Evolutionary conservation across 2,888 invertebrate species (phyloP).

Genomic region (Standfussiana lucernea): DNA sequence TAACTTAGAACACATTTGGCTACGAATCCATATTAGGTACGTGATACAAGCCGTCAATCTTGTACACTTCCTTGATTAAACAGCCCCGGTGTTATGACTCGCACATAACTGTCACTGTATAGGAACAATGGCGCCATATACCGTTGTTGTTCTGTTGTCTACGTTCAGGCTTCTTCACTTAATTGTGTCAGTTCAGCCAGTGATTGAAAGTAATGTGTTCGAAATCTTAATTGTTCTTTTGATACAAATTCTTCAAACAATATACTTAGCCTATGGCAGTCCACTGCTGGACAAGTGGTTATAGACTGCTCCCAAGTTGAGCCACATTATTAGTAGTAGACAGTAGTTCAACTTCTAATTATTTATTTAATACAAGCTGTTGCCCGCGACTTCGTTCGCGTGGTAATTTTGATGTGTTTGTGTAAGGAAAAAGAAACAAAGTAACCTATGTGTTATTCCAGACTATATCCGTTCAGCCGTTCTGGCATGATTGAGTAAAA

Average conservation of each 20-base stretch:
- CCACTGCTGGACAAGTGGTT: not conserved
- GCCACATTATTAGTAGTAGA: not conserved
- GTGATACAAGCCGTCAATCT: constrained; percentile 42
- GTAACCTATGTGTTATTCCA: too few species aligned
- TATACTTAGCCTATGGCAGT: not conserved
- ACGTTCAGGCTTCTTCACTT: not conserved
- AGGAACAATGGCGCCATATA: constrained; percentile 38
- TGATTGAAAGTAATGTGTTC: not conserved
- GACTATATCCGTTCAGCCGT: too few species aligned
- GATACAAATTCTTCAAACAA: not conserved
- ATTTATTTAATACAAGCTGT: not conserved
- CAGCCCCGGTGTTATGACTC: constrained; percentile 33
- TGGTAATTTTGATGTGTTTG: too few species aligned
- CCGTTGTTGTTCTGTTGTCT: constrained; percentile 26
- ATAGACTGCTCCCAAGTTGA: not conserved
- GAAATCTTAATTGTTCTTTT: not conserved
- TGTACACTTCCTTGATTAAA: constrained; percentile 62
- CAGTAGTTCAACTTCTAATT: not conserved
- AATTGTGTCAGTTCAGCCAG: not conserved
- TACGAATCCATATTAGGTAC: constrained; percentile 13
- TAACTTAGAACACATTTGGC: constrained; percentile 15
- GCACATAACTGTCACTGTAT: constrained; percentile 38
- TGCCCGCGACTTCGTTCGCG: too few species aligned
- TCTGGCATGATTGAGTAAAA: too few species aligned
- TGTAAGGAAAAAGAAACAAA: too few species aligned